phyloP scores from a whole-genome alignment of 2,113 vertebrate species.

The Ceuthmochares aereus region DNA sequence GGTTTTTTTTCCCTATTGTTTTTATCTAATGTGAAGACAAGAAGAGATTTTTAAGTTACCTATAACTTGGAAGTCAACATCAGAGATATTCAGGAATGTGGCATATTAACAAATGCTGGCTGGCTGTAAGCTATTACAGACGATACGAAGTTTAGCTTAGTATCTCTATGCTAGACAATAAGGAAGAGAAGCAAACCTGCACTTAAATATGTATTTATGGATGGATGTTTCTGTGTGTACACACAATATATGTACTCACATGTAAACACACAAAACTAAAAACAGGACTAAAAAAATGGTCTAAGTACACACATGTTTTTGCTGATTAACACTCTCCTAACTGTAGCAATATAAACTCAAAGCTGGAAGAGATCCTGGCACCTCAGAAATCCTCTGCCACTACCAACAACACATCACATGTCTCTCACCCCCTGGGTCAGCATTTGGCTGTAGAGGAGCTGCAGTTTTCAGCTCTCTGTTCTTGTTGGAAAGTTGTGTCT shows the following conservation, averaged over 20 bases:
- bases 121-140: not conserved
- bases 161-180: not conserved
- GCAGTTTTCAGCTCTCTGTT: not conserved
- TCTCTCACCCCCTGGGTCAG: not conserved
- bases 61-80: not conserved
- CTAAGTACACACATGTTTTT: not conserved
- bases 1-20: not conserved
- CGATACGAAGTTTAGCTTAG: not conserved
- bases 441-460: not conserved
- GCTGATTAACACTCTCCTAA: not conserved
- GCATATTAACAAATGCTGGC: not conserved
- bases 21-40: not conserved
- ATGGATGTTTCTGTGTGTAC: not conserved
- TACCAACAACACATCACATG: not conserved
- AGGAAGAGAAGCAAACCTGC: not conserved
- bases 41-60: not conserved
- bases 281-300: not conserved
- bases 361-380: not conserved
- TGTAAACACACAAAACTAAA: not conserved
- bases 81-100: not conserved
- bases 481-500: not conserved
- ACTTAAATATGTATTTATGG: not conserved
- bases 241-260: not conserved
- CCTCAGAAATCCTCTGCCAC: not conserved
- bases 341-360: not conserved